phyloP scores from a whole-genome alignment of 2,113 vertebrate species.

The Tragelaphus buxtoni region DNA sequence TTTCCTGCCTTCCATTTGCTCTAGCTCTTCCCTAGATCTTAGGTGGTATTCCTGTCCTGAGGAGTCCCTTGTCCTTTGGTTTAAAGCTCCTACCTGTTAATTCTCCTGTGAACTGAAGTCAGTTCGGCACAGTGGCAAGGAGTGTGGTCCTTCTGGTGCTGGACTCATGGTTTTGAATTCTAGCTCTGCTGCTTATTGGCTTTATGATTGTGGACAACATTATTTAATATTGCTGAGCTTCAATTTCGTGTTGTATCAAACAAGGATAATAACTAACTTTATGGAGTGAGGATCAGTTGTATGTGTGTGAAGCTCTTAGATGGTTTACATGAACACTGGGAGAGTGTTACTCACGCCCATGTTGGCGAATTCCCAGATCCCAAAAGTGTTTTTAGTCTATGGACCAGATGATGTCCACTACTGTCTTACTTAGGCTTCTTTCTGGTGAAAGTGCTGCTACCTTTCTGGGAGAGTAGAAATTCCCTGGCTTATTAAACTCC shows the following conservation, averaged over 20 bases:
- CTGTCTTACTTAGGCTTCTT: background rate
- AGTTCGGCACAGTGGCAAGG: accelerated
- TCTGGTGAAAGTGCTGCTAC: background rate
- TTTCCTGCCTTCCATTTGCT: background rate
- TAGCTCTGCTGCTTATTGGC: background rate
- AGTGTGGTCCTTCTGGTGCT: background rate
- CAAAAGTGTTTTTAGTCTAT: background rate
- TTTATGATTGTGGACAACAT: background rate
- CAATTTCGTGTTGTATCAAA: background rate
- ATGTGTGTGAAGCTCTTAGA: background rate
- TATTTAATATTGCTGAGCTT: background rate
- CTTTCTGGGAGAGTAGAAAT: background rate
- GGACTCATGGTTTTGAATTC: background rate
- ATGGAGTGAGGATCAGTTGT: background rate
- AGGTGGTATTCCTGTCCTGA: background rate
- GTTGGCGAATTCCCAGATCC: background rate
- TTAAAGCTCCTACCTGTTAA: background rate
- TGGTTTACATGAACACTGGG: background rate
- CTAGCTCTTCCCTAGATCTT: background rate
- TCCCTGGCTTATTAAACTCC: background rate
- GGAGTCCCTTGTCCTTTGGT: background rate
- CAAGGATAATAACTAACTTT: background rate
- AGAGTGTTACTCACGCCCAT: background rate
- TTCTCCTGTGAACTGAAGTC: background rate
- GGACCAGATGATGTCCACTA: background rate